Base-by-base conservation (phyloP, 1,140 invertebrate species). In the Nymphalis io region DNA sequence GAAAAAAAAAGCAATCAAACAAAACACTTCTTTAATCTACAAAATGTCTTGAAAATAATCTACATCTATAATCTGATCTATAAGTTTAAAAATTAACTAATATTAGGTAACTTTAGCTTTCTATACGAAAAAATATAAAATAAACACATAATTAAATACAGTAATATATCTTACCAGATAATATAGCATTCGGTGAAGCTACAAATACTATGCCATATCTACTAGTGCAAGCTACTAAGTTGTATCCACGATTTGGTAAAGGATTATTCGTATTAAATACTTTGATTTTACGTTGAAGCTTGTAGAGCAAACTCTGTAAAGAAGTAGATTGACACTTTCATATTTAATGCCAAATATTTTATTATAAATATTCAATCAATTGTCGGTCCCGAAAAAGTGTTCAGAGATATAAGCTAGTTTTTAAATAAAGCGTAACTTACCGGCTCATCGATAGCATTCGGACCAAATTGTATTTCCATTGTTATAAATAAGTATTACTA, bases 121-220 rank as follows among this genome's bases (percentile, higher is more conserved):
- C 0, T 33, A 3, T 33, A 33, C 60, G n/a, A 61, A 51, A 4
- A 51, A 40, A 12, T 13, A 1, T 8, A n/a, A n/a, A 18, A 18
- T 18, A 6, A 48, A 11, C 13, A 44, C 2, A 18, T 33, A 5
- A 3, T 27, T 55, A n/a, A 13, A 27, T 0, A 20, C 3, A 0
- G 12, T 15, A 40, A 40, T n/a, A 63, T 60, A 44, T 53, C 13
- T 72, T 86, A 90, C 88, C 87, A 77, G 82, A 83, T 60, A 90
- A 69, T 60, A 74, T 70, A 23, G 81, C 77, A 70, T 85, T 80
- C n/a, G 89, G 87, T 53, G 82, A 78, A 61, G 78, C 83, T 66
- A 91, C 59, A 67, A 91, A 90, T 23, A 89, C 84, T 63, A 89
- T 68, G 2, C 86, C 89, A 81, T 88, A 91, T 75, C 89, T 91